A percentile compares a stretch with the other conserved stretches of the same genome.
phyloP scores from a whole-genome alignment of 2,797 vertebrate species.

The Anableps anableps region DNA sequence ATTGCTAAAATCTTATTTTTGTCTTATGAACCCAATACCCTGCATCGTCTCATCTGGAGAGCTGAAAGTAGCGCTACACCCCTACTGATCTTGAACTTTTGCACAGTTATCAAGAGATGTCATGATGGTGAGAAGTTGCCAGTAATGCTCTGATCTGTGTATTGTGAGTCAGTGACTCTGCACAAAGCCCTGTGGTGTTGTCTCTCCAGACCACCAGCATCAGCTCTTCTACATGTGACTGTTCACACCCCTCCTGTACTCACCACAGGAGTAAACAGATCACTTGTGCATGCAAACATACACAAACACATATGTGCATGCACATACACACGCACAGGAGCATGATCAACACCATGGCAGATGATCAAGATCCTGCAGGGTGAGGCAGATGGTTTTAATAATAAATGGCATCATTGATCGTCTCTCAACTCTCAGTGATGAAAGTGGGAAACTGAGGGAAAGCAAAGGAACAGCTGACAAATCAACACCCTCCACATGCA shows the following conservation, averaged over 20 bases:
- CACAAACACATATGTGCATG: not conserved
- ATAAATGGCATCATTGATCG: constrained; percentile 76
- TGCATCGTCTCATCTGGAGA: not conserved
- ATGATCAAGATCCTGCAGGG: constrained; percentile 63
- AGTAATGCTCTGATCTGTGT: not conserved
- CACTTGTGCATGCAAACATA: constrained; percentile 42
- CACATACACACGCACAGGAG: constrained; percentile 23
- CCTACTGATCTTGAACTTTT: not conserved
- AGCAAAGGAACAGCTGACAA: constrained; percentile 49
- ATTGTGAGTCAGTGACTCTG: constrained; percentile 28
- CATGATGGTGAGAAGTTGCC: not conserved
- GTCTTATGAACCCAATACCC: not conserved
- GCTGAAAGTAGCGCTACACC: not conserved
- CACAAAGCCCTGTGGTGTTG: constrained; percentile 21
- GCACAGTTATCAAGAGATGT: not conserved
- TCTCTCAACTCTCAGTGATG: constrained; percentile 18
- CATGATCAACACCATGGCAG: constrained; percentile 41
- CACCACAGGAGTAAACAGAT: constrained; percentile 78
- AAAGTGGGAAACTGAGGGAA: constrained; percentile 15
- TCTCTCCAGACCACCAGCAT: constrained; percentile 44
- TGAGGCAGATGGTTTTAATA: constrained; percentile 57
- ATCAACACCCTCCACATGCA: constrained; percentile 15
- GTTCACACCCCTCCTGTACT: constrained; percentile 57
- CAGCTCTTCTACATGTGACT: constrained; percentile 74
- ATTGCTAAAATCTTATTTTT: no score